Evolutionary conservation across 2,797 vertebrate species (phyloP).

Genomic region (Echiichthys vipera): DNA sequence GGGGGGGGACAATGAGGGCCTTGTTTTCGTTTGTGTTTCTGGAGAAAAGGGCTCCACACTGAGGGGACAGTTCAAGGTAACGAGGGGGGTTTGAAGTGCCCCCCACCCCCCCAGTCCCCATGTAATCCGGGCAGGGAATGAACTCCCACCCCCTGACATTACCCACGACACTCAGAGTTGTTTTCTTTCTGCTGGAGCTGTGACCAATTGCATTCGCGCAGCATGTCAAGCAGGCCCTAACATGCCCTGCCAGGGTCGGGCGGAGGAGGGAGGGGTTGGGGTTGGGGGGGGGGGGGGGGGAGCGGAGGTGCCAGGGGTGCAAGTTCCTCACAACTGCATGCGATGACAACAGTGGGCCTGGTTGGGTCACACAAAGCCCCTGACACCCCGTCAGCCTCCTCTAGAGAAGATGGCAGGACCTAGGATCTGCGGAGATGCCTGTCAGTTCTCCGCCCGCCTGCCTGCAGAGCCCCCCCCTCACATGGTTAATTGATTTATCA

Average conservation of each 20-base stretch:
- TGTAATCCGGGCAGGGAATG: conserved; percentile 19
- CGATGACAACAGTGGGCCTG: conserved; percentile 41
- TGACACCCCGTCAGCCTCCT: conserved; percentile 75
- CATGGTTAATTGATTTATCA: conserved; percentile 82
- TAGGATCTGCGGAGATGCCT: conserved; percentile 73
- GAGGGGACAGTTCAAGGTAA: conserved; percentile 65
- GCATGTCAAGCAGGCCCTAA: conserved; percentile 63
- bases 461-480: conserved; percentile 43
- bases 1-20: conserved; percentile 51
- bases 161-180: conserved; percentile 48
- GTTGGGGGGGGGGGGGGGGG: neutral
- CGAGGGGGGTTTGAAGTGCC: conserved; percentile 44
- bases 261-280: conserved; percentile 8
- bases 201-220: conserved; percentile 68
- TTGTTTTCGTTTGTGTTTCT: conserved; percentile 64
- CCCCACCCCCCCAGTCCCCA: neutral
- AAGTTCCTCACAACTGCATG: conserved; percentile 45
- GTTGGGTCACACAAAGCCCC: conserved; percentile 35
- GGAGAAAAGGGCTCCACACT: conserved; percentile 62
- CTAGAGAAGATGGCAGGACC: conserved; percentile 70
- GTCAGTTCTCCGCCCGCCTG: conserved; percentile 66
- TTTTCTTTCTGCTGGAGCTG: conserved; percentile 56
- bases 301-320: conserved; percentile 53
- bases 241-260: conserved; percentile 68
- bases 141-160: conserved; percentile 1